A percentile compares a stretch with the other conserved stretches of the same genome.
Conservation (phyloP, 2,888 invertebrate species). For the Nomada lathburiana region DNA sequence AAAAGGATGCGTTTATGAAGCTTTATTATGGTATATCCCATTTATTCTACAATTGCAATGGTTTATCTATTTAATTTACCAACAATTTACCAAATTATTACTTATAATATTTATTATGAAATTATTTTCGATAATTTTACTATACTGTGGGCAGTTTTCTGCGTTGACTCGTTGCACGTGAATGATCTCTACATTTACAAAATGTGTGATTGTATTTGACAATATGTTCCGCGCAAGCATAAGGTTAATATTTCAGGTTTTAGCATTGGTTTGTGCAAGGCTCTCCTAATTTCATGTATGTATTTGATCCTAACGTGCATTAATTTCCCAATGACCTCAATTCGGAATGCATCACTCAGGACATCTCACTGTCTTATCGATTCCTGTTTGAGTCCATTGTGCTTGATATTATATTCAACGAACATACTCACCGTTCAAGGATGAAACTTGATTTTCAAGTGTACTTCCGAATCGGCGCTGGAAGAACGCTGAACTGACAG, state of each 20-base stretch:
- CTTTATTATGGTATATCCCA: not conserved
- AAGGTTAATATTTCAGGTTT: conserved; percentile 13
- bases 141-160: not conserved
- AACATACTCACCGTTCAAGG: conserved; percentile 10
- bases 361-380: conserved; percentile 47
- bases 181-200: not conserved
- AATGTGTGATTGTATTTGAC: not conserved
- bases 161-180: not conserved
- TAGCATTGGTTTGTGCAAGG: conserved; percentile 8
- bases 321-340: conserved; percentile 49
- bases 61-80: too few species aligned
- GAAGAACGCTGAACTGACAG: too few species aligned
- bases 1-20: not conserved
- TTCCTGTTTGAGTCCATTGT: conserved; percentile 47
- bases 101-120: not conserved
- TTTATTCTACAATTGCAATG: too few species aligned
- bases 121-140: not conserved
- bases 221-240: not conserved
- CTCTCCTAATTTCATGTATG: conserved; percentile 23
- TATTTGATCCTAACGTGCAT: conserved; percentile 33
- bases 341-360: conserved; percentile 28
- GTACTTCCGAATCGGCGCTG: not conserved
- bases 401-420: conserved; percentile 36
- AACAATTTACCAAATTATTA: too few species aligned
- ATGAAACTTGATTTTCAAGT: not conserved